A percentile compares a stretch with the other conserved stretches of the same genome.
phyloP scores from a whole-genome alignment of 2,888 invertebrate genomes.

The Lutraria lutraria region DNA sequence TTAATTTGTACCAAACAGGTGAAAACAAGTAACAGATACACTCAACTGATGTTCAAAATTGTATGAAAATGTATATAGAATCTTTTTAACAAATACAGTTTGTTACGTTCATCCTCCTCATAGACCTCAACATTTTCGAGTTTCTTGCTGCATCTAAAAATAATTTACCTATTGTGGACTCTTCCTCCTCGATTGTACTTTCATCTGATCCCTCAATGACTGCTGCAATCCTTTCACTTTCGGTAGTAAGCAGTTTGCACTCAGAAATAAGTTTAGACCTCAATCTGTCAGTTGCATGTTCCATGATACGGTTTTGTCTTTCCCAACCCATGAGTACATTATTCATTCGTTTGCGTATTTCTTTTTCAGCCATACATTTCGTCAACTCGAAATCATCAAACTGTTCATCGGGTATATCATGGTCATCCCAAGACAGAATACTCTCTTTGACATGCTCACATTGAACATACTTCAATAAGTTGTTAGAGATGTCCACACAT shows the following conservation, averaged over 20 bases:
- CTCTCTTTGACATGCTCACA: slow-evolving; percentile 41
- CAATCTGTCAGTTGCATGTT: slow-evolving; percentile 54
- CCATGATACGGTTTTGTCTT: slow-evolving; percentile 36
- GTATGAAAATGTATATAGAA: too few relatives aligned
- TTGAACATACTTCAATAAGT: slow-evolving; percentile 54
- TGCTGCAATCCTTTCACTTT: slow-evolving; percentile 62
- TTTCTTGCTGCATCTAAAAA: too few relatives aligned
- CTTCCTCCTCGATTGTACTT: too few relatives aligned
- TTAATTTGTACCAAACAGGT: too few relatives aligned
- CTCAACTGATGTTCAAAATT: too few relatives aligned
- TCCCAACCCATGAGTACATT: slow-evolving; percentile 64
- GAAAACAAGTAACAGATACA: too few relatives aligned
- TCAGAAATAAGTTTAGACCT: slow-evolving; percentile 58
- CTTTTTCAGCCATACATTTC: slow-evolving; percentile 61
- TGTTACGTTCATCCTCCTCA: too few relatives aligned
- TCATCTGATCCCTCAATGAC: slow-evolving; percentile 54
- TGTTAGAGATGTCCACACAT: slow-evolving; percentile 56
- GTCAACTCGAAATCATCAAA: slow-evolving; percentile 67
- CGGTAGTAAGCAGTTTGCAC: slow-evolving; percentile 63
- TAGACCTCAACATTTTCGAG: too few relatives aligned
- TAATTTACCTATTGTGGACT: too few relatives aligned
- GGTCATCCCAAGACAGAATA: slow-evolving; percentile 48
- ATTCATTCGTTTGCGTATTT: slow-evolving; percentile 58
- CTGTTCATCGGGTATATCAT: slow-evolving; percentile 46
- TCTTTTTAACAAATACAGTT: too few relatives aligned